These are phyloP conservation scores for Eristalinus aeneus DNA, from an alignment of 2,888 invertebrate genomes.

Conservation along the genomic window DNA sequence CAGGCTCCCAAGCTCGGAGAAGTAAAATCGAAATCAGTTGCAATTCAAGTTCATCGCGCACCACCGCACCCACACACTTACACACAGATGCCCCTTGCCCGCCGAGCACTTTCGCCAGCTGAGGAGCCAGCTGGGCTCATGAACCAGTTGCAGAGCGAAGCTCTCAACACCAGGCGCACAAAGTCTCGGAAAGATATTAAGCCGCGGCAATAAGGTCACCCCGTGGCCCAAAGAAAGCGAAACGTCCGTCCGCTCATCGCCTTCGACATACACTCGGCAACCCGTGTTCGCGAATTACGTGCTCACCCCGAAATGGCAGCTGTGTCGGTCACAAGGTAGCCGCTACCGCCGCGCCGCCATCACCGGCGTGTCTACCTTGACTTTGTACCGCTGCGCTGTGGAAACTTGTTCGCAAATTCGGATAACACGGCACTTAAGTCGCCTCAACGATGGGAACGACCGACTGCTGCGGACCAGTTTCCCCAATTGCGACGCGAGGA, in stretches of 20 bases:
- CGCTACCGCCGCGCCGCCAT: neutral
- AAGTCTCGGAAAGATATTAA: neutral
- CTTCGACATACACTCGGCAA: neutral
- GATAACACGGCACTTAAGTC: neutral
- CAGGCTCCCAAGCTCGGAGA: neutral
- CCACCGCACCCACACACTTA: neutral
- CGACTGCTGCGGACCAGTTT: neutral
- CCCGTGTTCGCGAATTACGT: conserved; percentile 41
- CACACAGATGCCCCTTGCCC: neutral
- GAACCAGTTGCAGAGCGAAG: neutral
- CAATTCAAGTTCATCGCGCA: neutral
- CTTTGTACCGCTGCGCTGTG: neutral
- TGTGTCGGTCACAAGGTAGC: conserved; percentile 54
- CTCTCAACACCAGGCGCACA: neutral
- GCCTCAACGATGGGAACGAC: neutral
- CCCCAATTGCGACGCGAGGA: neutral
- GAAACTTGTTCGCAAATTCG: neutral
- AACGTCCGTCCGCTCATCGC: conserved; percentile 66
- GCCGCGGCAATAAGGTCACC: conserved; percentile 73
- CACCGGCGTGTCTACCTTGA: neutral
- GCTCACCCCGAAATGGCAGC: conserved; percentile 40
- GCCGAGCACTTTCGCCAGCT: neutral
- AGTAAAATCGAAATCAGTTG: neutral
- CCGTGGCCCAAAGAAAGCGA: conserved; percentile 77
- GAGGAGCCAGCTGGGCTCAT: neutral